phyloP scores from a whole-genome alignment of 2,888 invertebrate genomes.

The Strigamia transsilvanica region DNA sequence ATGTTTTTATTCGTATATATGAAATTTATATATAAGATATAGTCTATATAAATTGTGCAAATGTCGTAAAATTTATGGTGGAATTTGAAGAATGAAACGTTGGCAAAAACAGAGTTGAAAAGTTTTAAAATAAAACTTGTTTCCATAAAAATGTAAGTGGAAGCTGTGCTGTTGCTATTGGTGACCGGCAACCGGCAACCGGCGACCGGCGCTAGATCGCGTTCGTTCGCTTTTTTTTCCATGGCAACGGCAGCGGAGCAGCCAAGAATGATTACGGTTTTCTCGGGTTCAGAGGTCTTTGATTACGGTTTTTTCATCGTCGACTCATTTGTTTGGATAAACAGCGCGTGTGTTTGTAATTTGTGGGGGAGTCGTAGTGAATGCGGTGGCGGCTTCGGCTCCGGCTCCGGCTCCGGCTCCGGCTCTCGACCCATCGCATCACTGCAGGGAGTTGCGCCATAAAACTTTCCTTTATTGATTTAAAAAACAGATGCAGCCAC shows the following conservation, averaged over 20 bases:
- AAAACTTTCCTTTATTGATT: constrained; percentile 3
- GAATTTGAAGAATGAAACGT: background rate
- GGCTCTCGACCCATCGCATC: background rate
- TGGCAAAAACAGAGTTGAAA: background rate
- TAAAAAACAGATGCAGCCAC: background rate
- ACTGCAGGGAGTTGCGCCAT: background rate
- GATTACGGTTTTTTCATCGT: background rate
- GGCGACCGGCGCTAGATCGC: background rate
- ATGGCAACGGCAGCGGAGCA: background rate
- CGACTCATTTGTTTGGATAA: no score
- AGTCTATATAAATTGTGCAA: background rate
- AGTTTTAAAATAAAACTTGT: background rate
- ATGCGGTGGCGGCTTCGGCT: no score
- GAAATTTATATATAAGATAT: background rate
- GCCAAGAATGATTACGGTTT: background rate
- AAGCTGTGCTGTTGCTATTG: constrained; percentile 8
- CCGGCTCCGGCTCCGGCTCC: no score
- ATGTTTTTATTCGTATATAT: background rate
- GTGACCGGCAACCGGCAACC: background rate
- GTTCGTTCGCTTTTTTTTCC: background rate
- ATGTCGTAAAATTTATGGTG: constrained; percentile 15
- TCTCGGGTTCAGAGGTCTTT: background rate
- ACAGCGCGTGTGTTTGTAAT: background rate
- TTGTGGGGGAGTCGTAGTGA: background rate
- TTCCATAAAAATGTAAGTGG: background rate